Conservation (phyloP, 2,888 invertebrate species). For the Lasioglossum pauxillum region DNA sequence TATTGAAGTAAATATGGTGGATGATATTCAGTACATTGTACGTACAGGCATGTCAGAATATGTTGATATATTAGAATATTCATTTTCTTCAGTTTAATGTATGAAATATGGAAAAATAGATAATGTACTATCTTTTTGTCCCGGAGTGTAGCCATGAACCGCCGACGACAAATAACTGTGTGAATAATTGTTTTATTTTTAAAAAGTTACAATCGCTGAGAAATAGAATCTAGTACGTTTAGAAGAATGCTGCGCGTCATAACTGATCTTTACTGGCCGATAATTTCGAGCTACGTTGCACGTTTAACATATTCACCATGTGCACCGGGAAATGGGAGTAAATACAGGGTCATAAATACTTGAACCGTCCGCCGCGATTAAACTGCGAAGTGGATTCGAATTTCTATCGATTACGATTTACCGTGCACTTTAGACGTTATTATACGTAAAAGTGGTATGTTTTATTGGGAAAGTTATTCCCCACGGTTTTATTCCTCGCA, state of each 20-base stretch:
- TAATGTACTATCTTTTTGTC: too few species aligned
- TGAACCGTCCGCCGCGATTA: slow-evolving; percentile 47
- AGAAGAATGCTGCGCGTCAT: neutral
- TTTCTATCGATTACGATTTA: slow-evolving; percentile 38
- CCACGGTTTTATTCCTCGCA: neutral
- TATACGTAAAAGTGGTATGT: neutral
- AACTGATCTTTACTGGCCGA: neutral
- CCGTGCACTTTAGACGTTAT: neutral
- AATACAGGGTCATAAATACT: slow-evolving; percentile 28
- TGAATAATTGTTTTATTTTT: neutral
- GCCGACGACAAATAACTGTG: too few species aligned
- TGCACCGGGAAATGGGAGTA: neutral
- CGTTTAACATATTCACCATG: neutral
- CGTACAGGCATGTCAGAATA: too few species aligned
- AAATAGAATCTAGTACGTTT: neutral
- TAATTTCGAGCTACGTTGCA: neutral
- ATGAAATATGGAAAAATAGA: too few species aligned
- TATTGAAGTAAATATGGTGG: too few species aligned
- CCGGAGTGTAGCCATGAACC: too few species aligned
- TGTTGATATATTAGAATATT: too few species aligned
- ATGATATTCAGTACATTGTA: too few species aligned
- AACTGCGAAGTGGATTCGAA: slow-evolving; percentile 6
- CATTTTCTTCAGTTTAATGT: too few species aligned
- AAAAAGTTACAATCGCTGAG: too few species aligned
- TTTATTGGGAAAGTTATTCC: neutral